Conservation (phyloP, 2,113 vertebrate genomes). For the Hippoglossus stenolepis region DNA sequence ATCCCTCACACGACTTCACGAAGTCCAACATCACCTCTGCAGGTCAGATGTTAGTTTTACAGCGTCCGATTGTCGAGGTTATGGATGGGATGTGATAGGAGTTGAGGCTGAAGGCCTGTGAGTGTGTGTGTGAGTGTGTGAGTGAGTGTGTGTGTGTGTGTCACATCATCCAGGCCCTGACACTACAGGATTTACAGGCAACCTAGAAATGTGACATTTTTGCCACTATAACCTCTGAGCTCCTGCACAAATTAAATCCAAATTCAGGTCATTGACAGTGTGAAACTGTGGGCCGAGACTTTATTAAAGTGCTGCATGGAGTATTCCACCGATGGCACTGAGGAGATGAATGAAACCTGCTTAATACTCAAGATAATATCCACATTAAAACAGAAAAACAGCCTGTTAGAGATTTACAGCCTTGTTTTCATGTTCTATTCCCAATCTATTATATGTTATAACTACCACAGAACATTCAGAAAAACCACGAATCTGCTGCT, state of each 20-base stretch:
- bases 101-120: slow-evolving; percentile 60
- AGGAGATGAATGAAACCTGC: not conserved
- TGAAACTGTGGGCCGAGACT: not conserved
- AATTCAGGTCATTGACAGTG: not conserved
- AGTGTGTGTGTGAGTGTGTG: slow-evolving; percentile 29
- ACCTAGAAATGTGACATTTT: slow-evolving; percentile 40
- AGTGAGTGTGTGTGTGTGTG: slow-evolving; percentile 28
- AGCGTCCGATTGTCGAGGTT: slow-evolving; percentile 29
- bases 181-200: slow-evolving; percentile 26
- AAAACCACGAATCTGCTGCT: not conserved
- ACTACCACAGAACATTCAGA: not conserved
- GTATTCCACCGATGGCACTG: slow-evolving; percentile 5
- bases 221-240: not conserved
- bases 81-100: slow-evolving; percentile 37
- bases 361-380: slow-evolving; percentile 6
- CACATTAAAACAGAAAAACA: not conserved
- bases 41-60: slow-evolving; percentile 1
- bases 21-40: slow-evolving; percentile 11
- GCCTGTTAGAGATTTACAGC: not conserved
- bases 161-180: slow-evolving; percentile 40
- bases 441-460: not conserved
- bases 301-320: slow-evolving; percentile 5
- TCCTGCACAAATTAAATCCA: slow-evolving; percentile 20
- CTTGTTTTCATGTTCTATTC: not conserved
- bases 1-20: slow-evolving; percentile 27